Evolutionary conservation across 2,113 vertebrate species (phyloP).

Genomic region (Nesogale talazaci): DNA sequence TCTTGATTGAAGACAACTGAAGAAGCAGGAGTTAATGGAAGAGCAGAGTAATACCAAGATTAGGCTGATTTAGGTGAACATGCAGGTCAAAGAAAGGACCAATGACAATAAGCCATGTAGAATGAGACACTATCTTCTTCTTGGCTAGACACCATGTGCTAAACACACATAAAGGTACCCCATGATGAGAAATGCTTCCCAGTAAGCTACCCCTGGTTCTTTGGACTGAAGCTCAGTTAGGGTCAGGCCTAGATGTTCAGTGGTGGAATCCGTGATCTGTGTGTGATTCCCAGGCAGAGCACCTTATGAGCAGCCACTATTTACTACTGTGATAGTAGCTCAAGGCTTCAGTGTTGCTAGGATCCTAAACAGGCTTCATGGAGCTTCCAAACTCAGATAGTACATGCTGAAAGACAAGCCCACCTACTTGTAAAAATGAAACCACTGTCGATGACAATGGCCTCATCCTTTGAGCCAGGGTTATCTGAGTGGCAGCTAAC

Average conservation of each 20-base stretch:
- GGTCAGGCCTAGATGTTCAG: neutral
- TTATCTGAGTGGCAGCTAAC: neutral
- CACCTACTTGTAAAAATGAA: neutral
- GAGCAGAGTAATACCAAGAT: neutral
- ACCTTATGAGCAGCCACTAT: neutral
- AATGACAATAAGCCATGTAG: rapidly evolving
- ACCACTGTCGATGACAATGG: neutral
- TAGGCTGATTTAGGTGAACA: neutral
- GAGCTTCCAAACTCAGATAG: neutral
- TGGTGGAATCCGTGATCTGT: neutral
- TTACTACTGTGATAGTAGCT: neutral
- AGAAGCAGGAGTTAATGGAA: neutral
- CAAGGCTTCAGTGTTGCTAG: neutral
- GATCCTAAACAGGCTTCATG: neutral
- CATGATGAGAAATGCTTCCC: neutral
- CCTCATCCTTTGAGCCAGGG: neutral
- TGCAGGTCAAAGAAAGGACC: neutral
- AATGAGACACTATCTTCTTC: rapidly evolving
- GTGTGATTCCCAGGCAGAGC: neutral
- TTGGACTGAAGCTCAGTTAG: neutral
- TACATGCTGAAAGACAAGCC: neutral
- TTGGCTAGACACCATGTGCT: too few relatives aligned
- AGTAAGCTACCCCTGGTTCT: neutral
- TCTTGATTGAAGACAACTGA: neutral
- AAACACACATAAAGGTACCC: rapidly evolving